These are phyloP conservation scores for Xestobium rufovillosum DNA, from an alignment of 2,888 invertebrate species.

Conservation along the genomic window DNA sequence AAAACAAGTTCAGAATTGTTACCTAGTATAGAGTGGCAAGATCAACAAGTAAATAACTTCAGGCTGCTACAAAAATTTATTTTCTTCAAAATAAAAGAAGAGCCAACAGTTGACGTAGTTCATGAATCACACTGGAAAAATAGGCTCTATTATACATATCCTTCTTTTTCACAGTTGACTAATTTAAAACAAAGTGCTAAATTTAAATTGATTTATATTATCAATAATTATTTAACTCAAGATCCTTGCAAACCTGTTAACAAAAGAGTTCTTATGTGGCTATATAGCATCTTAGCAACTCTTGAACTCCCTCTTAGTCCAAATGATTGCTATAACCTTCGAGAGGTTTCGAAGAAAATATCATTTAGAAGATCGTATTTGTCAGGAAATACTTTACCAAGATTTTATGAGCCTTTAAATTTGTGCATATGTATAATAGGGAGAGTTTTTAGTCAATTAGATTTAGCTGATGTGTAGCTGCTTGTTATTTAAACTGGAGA, in stretches of 20 bases:
- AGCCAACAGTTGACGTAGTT: constrained; percentile 19
- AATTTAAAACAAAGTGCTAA: constrained; percentile 29
- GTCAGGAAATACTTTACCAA: constrained; percentile 35
- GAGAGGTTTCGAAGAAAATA: constrained; percentile 52
- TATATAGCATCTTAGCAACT: constrained; percentile 53
- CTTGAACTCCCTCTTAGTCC: constrained; percentile 56
- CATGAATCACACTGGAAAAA: constrained; percentile 23
- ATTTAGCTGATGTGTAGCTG: constrained; percentile 65
- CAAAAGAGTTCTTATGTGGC: constrained; percentile 51
- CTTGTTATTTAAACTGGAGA: no score
- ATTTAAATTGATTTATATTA: constrained; percentile 29
- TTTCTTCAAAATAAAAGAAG: constrained; percentile 17
- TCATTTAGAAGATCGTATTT: constrained; percentile 35
- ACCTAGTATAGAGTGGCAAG: constrained; percentile 59
- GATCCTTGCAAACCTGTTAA: constrained; percentile 37
- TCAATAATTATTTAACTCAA: constrained; percentile 26
- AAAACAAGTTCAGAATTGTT: constrained; percentile 41
- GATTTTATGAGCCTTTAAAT: constrained; percentile 52
- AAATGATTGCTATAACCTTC: constrained; percentile 50
- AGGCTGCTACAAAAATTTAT: constrained; percentile 47
- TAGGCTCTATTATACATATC: constrained; percentile 22
- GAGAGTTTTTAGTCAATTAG: constrained; percentile 66
- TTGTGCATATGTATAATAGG: constrained; percentile 68
- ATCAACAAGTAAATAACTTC: constrained; percentile 60
- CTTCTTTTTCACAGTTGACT: constrained; percentile 29